Evolutionary conservation across 1,140 invertebrate genomes (phyloP).

Genomic region (Campoletis sonorensis): DNA sequence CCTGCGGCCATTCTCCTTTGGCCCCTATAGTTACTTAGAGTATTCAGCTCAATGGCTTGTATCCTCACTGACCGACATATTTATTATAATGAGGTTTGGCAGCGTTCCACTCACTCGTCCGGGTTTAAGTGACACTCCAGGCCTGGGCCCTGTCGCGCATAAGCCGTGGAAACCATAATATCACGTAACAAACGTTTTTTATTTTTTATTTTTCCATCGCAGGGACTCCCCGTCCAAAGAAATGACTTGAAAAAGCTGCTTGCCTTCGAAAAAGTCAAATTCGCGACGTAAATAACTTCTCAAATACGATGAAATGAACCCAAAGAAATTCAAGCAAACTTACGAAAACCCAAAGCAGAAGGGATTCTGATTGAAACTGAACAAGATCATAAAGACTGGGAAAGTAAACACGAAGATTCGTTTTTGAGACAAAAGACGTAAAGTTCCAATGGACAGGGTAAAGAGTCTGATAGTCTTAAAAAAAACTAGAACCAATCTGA

Average conservation of each 20-base stretch:
- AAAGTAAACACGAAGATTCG: neutral
- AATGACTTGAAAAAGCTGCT: neutral
- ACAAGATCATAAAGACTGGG: neutral
- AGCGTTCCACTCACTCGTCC: neutral
- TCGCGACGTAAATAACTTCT: no score
- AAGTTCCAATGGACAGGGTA: neutral
- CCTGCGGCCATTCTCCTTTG: no score
- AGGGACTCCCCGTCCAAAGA: neutral
- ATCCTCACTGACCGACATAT: conserved; percentile 39
- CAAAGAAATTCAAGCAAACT: no score
- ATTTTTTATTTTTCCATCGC: no score
- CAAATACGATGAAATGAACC: no score
- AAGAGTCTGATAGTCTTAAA: no score
- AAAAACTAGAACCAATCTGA: no score
- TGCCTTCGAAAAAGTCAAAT: neutral
- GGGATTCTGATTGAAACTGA: no score
- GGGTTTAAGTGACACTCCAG: neutral
- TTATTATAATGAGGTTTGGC: conserved; percentile 38
- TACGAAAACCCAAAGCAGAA: no score
- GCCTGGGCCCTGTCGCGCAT: neutral
- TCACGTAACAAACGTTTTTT: neutral
- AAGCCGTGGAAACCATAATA: neutral
- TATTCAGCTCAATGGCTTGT: neutral
- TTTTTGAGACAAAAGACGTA: neutral
- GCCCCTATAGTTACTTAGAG: neutral